Percentiles rank a stretch among this genome's conserved stretches.
phyloP scores from a whole-genome alignment of 1,140 invertebrate species.

The Tetramorium simillimum region DNA sequence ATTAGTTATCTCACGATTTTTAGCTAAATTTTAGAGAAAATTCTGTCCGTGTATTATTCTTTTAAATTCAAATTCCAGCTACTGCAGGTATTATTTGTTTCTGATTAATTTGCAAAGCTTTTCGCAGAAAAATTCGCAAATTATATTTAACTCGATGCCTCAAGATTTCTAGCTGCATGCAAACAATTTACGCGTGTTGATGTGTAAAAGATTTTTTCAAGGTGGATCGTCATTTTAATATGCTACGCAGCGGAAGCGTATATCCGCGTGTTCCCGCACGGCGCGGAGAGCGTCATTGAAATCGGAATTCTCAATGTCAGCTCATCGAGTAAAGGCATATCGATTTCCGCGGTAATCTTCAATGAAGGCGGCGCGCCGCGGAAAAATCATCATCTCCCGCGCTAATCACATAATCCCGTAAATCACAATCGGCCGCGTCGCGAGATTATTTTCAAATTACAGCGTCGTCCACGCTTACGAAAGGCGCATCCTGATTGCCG shows the following conservation, averaged over 20 bases:
- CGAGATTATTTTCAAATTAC: constrained; percentile 42
- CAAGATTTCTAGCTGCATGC: not conserved
- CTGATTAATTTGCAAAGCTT: not conserved
- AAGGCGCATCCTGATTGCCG: constrained; percentile 20
- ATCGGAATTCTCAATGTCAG: constrained; percentile 51
- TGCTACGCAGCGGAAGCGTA: constrained; percentile 15
- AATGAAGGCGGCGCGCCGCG: not conserved
- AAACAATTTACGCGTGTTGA: not conserved
- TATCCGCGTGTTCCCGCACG: not conserved
- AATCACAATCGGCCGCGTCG: constrained; percentile 8
- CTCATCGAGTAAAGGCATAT: constrained; percentile 28
- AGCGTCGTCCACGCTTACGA: constrained; percentile 5
- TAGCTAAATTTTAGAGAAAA: too few species aligned
- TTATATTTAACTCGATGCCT: not conserved
- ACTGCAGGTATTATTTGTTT: not conserved
- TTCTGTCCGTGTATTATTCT: not conserved
- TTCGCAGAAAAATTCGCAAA: not conserved
- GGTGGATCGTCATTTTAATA: constrained; percentile 22
- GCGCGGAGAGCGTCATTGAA: constrained; percentile 26
- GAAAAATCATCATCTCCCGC: not conserved
- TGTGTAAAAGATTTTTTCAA: constrained; percentile 10
- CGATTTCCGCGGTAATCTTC: constrained; percentile 43
- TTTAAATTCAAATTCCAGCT: not conserved
- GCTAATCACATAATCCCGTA: constrained; percentile 44
- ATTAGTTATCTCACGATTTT: too few species aligned